A percentile compares a stretch with the other conserved stretches of the same genome.
Evolutionary conservation across 2,113 vertebrate genomes (phyloP).

Genomic region (Gila orcuttii): DNA sequence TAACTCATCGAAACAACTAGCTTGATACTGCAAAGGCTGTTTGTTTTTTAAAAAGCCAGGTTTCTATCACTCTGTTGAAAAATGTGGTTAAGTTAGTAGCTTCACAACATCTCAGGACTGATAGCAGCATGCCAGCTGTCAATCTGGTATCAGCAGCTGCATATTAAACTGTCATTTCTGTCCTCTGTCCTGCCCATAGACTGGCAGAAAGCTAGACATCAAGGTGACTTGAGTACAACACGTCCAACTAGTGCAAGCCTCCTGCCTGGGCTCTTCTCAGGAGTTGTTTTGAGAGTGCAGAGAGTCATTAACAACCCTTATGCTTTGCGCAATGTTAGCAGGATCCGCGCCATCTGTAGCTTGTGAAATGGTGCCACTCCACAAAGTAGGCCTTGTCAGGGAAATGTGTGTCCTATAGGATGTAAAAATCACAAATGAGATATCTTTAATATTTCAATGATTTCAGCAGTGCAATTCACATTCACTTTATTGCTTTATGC

Average conservation of each 20-base stretch:
- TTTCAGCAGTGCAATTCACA: background rate
- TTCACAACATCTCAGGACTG: conserved; percentile 3
- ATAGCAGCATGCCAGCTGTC: conserved; percentile 28
- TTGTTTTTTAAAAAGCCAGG: background rate
- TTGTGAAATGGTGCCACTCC: conserved; percentile 34
- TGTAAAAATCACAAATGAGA: conserved; percentile 17
- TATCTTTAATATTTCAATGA: conserved; percentile 5
- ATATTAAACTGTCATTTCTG: conserved; percentile 37
- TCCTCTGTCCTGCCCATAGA: conserved; percentile 15
- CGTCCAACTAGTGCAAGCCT: conserved; percentile 22
- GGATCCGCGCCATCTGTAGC: conserved; percentile 35
- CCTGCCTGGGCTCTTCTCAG: conserved; percentile 1
- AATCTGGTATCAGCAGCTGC: conserved; percentile 22
- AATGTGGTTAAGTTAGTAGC: background rate
- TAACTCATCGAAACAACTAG: background rate
- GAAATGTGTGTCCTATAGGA: conserved; percentile 28
- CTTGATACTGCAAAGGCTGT: too few species aligned
- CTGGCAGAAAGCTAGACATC: conserved; percentile 36
- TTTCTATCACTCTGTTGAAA: background rate
- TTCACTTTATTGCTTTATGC: background rate
- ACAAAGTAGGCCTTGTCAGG: conserved; percentile 40
- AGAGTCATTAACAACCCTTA: conserved; percentile 15
- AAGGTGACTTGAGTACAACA: conserved; percentile 49
- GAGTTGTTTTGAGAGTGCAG: conserved; percentile 32
- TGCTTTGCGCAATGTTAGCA: conserved; percentile 34